Base-by-base conservation (phyloP, 2,797 vertebrate genomes). In the Dendrocincla tyrannina region DNA sequence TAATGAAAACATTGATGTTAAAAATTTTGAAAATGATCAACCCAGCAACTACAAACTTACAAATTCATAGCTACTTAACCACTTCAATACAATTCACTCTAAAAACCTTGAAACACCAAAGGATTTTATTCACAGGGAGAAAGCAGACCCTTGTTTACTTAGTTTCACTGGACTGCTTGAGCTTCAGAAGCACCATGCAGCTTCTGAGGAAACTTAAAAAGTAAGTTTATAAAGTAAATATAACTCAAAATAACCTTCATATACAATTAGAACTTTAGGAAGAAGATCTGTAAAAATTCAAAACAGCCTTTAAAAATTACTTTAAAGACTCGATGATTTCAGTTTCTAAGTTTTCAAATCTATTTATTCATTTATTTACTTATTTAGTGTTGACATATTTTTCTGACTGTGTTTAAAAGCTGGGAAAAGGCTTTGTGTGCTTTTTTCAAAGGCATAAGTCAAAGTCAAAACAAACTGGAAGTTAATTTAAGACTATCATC, bases 81-180 rank as follows among this genome's bases (percentile, higher is more conserved):
- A 91, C 56, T 85, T 42, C 39, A 62, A 95, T 47, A 95, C 9
- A n/a, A 96, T 83, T 92, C 93, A 91, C 89, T 96, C 88, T 58
- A 58, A 15, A 76, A 60, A 32, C 59, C 77, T 76, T 56, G 5
- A 73, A 88, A 69, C 7, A 44, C 23, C 14, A 93, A 95, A 91
- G 78, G 67, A 95, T 81, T 96, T 97, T 91, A 95, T 52, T 91
- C 56, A 80, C 42, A 93, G 62, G 72, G 59, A 81, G 62, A 91
- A 92, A 87, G 50, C 76, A 89, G 67, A 47, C 53, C 87, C 67
- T 74, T 78, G 39, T 73, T 88, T 81, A 73, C 50, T 44, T 41
- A 52, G 27, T 52, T 87, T 64, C 52, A 77, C 24, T 49, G 25
- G 55, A 37, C 39, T 73, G 41, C 82, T 55, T 70, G 37, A 44